Evolutionary conservation across 2,113 vertebrate genomes (phyloP).

Genomic region (Lanius ludovicianus): DNA sequence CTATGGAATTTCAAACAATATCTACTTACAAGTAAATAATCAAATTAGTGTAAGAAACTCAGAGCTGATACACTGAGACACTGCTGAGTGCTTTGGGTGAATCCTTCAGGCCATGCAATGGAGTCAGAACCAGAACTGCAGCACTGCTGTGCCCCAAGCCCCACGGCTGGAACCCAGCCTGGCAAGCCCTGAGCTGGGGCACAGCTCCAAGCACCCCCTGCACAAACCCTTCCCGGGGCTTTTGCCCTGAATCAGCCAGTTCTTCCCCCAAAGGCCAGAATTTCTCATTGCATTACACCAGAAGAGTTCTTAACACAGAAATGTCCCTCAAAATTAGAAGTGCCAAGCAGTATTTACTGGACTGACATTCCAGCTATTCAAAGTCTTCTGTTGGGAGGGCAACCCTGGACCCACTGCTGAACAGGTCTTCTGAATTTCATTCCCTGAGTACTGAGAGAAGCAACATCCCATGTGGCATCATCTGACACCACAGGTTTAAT

Average conservation of each 20-base stretch:
- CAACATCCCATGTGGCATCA: not conserved
- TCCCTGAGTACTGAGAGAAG: not conserved
- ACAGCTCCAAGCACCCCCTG: not conserved
- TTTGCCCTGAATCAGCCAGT: not conserved
- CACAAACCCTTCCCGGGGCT: not conserved
- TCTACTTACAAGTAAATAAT: constrained; percentile 12
- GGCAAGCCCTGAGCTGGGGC: not conserved
- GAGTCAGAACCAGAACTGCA: not conserved
- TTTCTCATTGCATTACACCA: not conserved
- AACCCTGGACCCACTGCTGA: not conserved
- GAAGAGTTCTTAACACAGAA: not conserved
- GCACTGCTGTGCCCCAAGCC: not conserved
- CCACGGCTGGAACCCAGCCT: not conserved
- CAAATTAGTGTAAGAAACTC: constrained; percentile 12
- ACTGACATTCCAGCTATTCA: not conserved
- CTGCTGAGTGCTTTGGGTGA: not conserved
- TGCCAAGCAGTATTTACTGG: not conserved
- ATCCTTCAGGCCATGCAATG: not conserved
- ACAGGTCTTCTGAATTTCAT: not conserved
- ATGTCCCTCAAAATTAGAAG: not conserved
- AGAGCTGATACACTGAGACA: not conserved
- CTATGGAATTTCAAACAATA: not conserved
- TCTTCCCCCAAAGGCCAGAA: not conserved
- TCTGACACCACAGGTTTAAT: not conserved
- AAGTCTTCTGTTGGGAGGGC: not conserved